Evolutionary conservation across 2,113 vertebrate genomes (phyloP).

Genomic region (Charadrius vociferus): DNA sequence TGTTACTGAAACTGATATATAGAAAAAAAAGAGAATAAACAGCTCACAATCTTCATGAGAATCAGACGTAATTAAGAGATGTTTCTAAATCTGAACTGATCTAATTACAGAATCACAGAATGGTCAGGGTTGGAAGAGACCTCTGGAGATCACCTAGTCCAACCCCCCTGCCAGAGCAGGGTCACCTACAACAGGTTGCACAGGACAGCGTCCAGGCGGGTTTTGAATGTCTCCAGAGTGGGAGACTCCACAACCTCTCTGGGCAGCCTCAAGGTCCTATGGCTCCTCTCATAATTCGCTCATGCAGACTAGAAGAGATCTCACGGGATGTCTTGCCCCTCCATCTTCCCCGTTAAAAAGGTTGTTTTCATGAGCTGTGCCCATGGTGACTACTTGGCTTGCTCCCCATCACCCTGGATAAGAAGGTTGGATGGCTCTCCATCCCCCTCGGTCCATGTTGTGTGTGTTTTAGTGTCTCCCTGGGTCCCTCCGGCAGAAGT

Average conservation of each 20-base stretch:
- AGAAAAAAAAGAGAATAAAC: not conserved
- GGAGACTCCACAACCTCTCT: too few relatives aligned
- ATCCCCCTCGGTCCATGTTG: rapidly evolving
- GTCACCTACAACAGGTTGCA: too few relatives aligned
- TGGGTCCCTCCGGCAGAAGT: not conserved
- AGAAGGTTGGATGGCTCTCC: not conserved
- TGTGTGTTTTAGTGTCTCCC: not conserved
- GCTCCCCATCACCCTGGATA: not conserved
- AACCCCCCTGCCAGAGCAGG: too few relatives aligned
- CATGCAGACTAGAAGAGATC: not conserved
- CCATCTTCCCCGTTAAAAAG: not conserved
- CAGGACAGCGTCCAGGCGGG: too few relatives aligned
- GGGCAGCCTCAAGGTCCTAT: not conserved
- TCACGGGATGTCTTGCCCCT: not conserved
- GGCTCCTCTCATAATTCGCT: not conserved
- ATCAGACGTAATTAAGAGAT: not conserved
- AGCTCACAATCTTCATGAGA: not conserved
- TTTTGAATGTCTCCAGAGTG: too few relatives aligned
- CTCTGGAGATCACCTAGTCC: too few relatives aligned
- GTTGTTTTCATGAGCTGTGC: not conserved
- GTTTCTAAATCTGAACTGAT: not conserved
- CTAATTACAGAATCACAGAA: too few relatives aligned
- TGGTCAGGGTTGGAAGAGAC: too few relatives aligned
- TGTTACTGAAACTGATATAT: not conserved
- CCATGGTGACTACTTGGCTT: not conserved